Conservation (phyloP, 2,113 vertebrate genomes). For the Equus przewalskii region DNA sequence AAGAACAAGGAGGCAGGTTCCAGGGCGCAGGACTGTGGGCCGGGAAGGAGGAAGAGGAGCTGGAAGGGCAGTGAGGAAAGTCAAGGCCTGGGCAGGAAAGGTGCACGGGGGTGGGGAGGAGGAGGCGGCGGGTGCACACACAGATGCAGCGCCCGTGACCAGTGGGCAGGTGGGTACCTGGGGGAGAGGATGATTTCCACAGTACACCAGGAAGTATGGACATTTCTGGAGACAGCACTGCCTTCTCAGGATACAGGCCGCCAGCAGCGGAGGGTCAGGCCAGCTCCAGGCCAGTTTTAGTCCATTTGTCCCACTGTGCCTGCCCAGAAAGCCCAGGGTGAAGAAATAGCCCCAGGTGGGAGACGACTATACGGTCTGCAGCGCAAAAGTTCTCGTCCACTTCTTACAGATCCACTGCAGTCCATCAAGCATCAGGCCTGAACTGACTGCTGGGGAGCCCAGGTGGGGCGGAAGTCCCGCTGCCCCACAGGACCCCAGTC, state of each 20-base stretch:
- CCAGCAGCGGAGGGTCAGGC: neutral
- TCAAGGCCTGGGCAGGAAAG: neutral
- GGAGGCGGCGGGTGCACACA: neutral
- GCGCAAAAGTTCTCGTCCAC: neutral
- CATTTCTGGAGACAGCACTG: neutral
- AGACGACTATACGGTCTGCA: neutral
- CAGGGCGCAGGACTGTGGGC: too few relatives aligned
- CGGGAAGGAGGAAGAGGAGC: neutral
- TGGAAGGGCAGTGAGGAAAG: neutral
- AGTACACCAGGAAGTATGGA: neutral
- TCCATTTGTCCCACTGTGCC: neutral
- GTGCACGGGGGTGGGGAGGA: neutral
- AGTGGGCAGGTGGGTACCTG: neutral
- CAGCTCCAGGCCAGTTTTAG: neutral
- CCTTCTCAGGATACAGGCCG: neutral
- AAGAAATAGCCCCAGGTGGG: neutral
- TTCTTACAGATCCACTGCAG: neutral
- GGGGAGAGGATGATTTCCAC: neutral
- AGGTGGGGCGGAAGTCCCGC: neutral
- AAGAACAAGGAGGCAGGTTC: neutral
- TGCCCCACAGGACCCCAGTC: neutral
- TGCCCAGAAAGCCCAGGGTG: accelerated
- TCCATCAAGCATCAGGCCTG: neutral
- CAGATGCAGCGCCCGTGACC: neutral
- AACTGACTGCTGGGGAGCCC: neutral